These are phyloP conservation scores for Parapristionchus giblindavisi DNA, from an alignment of 2,888 invertebrate genomes.

Conservation along the genomic window DNA sequence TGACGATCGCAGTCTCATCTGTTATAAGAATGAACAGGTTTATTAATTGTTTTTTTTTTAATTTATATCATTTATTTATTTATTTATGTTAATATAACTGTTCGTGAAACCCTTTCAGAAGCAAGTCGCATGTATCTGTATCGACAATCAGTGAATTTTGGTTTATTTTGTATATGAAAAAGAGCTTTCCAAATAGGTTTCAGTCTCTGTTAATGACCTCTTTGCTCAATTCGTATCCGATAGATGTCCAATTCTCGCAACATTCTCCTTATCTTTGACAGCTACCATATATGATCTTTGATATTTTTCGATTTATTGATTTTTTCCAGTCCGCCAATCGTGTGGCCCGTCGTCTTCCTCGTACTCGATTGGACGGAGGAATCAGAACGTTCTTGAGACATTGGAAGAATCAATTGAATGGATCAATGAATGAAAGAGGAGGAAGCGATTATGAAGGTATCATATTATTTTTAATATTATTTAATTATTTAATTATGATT, in stretches of 20 bases:
- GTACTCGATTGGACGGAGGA: constrained; percentile 37
- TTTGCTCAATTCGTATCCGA: not conserved
- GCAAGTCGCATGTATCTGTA: not conserved
- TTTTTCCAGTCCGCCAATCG: constrained; percentile 3
- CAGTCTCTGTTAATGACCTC: not conserved
- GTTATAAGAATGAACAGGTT: constrained; percentile 43
- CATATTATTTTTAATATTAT: not conserved
- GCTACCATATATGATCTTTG: not conserved
- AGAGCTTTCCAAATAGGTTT: not conserved
- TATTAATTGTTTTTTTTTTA: not conserved
- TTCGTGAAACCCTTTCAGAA: not conserved
- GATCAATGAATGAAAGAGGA: not conserved
- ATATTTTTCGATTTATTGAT: not conserved
- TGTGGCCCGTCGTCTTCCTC: constrained; percentile 36
- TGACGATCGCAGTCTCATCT: constrained; percentile 40
- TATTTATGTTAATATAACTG: not conserved
- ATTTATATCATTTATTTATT: not conserved
- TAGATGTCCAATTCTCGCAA: not conserved
- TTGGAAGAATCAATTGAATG: constrained; percentile 1
- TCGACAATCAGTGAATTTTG: not conserved
- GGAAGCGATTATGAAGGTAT: not conserved
- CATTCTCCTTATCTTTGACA: not conserved
- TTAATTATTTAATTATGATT: not conserved
- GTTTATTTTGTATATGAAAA: too few species aligned
- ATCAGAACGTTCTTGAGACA: constrained; percentile 20